Percentiles rank a stretch among this genome's conserved stretches.
Conservation (phyloP, 2,113 vertebrate genomes). For the Shinisaurus crocodilurus region DNA sequence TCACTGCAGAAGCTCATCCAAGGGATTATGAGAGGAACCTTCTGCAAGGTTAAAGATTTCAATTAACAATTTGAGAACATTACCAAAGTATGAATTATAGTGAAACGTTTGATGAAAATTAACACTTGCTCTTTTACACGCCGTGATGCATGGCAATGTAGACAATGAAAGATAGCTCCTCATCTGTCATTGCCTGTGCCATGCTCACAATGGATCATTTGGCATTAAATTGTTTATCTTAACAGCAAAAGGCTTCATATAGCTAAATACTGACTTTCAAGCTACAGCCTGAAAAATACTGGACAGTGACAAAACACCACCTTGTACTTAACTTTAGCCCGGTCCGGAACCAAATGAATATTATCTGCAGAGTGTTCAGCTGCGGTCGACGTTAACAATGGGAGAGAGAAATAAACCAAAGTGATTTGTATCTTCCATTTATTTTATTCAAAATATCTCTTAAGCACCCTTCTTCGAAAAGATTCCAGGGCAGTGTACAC, state of each 20-base stretch:
- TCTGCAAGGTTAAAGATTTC: slow-evolving; percentile 48
- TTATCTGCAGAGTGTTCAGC: background rate
- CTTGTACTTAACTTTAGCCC: background rate
- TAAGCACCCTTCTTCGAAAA: background rate
- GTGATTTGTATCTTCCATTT: background rate
- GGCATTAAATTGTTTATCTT: slow-evolving; percentile 33
- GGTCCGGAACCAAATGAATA: too few relatives aligned
- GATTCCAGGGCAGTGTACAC: too few relatives aligned
- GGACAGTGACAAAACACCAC: background rate
- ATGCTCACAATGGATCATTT: slow-evolving; percentile 5
- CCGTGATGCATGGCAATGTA: slow-evolving; percentile 24
- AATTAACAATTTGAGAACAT: slow-evolving; percentile 44
- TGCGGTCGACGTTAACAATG: background rate
- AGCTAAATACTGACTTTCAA: slow-evolving; percentile 1
- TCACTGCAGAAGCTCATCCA: background rate
- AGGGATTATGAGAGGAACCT: slow-evolving; percentile 35
- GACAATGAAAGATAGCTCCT: slow-evolving; percentile 36
- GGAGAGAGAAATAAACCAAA: too few relatives aligned
- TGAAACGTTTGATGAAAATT: slow-evolving; percentile 27
- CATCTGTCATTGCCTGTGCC: slow-evolving; percentile 16
- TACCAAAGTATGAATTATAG: slow-evolving; percentile 34
- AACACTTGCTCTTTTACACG: slow-evolving; percentile 27
- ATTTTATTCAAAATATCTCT: background rate
- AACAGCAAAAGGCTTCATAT: slow-evolving; percentile 1
- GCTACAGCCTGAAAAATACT: background rate